Conservation (phyloP, 2,797 vertebrate species). For the Remorina albescens region DNA sequence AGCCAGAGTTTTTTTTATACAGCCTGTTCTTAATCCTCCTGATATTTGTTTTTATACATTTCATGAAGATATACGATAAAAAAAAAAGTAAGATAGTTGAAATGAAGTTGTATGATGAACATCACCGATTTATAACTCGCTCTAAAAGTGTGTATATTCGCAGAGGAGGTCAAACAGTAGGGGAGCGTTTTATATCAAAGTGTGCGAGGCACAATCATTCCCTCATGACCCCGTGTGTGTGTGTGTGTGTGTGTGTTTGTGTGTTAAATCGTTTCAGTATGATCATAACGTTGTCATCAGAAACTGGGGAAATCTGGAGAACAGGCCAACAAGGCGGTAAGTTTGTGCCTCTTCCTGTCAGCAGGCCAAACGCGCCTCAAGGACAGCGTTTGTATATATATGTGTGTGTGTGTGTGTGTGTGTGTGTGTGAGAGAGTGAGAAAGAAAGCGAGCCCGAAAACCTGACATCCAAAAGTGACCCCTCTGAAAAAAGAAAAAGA, state of each 20-base stretch:
- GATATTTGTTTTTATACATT: background rate
- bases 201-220: constrained; percentile 58
- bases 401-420: constrained; percentile 7
- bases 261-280: constrained; percentile 62
- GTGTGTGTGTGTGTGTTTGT: constrained; percentile 33
- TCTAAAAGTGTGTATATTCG: constrained; percentile 30
- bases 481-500: constrained; percentile 18
- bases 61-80: no score
- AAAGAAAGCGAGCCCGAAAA: background rate
- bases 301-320: constrained; percentile 47
- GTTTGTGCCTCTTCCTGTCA: constrained; percentile 21
- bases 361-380: constrained; percentile 13
- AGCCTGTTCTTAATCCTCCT: background rate
- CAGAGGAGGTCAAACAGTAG: constrained; percentile 69
- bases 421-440: background rate
- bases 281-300: constrained; percentile 71
- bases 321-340: constrained; percentile 23
- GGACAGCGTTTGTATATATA: constrained; percentile 20
- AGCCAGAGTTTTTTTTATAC: no score
- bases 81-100: background rate
- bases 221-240: constrained; percentile 46
- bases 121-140: constrained; percentile 26
- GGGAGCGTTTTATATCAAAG: constrained; percentile 77
- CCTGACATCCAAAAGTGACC: constrained; percentile 46
- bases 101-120: constrained; percentile 1